These are phyloP conservation scores for Acanthiza pusilla DNA, from an alignment of 2,797 vertebrate species.

Conservation along the genomic window DNA sequence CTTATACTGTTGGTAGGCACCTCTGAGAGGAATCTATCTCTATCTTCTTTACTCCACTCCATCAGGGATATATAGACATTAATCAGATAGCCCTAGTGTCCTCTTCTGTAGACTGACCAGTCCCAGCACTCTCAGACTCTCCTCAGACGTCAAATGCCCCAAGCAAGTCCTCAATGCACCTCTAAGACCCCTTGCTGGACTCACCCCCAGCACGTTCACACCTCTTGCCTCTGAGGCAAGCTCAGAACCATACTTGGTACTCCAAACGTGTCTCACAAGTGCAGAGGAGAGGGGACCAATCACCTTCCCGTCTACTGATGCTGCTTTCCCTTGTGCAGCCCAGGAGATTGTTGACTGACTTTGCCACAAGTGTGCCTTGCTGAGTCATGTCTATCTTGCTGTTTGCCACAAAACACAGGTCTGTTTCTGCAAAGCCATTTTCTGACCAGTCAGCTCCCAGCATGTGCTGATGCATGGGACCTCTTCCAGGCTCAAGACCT, in stretches of 20 bases:
- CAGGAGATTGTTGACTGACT: neutral
- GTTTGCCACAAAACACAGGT: neutral
- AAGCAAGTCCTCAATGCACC: neutral
- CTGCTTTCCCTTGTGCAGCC: neutral
- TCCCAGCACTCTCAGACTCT: neutral
- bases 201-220: accelerated
- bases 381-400: neutral
- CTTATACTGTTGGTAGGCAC: neutral
- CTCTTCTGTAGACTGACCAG: neutral
- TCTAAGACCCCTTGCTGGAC: neutral
- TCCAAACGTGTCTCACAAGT: neutral
- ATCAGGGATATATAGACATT: neutral
- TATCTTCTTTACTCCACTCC: neutral
- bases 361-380: neutral
- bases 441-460: neutral
- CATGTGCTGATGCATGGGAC: neutral
- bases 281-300: neutral
- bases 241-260: neutral
- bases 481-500: neutral
- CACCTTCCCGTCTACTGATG: neutral
- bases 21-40: neutral
- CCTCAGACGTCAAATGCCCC: neutral
- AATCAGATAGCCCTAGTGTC: neutral
- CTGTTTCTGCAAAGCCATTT: neutral
- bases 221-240: neutral